Percentiles rank a stretch among this genome's conserved stretches.
phyloP scores from a whole-genome alignment of 1,140 invertebrate species.

The Temnothorax nylanderi region DNA sequence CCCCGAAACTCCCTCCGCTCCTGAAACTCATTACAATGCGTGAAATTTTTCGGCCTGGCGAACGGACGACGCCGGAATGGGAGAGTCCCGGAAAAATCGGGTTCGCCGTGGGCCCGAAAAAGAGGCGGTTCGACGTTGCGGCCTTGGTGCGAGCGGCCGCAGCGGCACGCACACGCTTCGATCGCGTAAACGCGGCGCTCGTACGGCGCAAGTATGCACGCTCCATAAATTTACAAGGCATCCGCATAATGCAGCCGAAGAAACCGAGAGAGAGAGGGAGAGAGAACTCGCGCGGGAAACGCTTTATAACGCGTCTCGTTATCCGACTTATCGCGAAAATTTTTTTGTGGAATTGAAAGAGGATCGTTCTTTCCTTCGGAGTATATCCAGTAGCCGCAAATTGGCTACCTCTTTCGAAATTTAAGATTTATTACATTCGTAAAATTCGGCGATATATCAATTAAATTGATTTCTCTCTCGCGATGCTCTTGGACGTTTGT shows the following conservation, averaged over 20 bases:
- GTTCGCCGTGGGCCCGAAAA: neutral
- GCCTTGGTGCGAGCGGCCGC: slow-evolving; percentile 39
- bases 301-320: slow-evolving; percentile 1
- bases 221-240: slow-evolving; percentile 51
- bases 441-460: neutral
- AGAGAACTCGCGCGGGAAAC: neutral
- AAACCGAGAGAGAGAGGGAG: neutral
- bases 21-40: neutral
- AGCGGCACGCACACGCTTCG: slow-evolving; percentile 14
- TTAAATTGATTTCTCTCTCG: neutral
- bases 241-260: slow-evolving; percentile 45
- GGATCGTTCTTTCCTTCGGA: neutral
- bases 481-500: neutral
- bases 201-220: slow-evolving; percentile 47
- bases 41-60: neutral
- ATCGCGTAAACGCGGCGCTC: slow-evolving; percentile 26
- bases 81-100: neutral
- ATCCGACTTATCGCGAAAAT: neutral
- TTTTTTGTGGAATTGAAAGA: neutral
- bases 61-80: neutral
- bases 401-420: neutral
- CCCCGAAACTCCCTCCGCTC: neutral
- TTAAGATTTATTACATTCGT: neutral
- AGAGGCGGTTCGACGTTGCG: slow-evolving; percentile 28
- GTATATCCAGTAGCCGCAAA: neutral